phyloP scores from a whole-genome alignment of 2,888 invertebrate species.

The Leptinotarsa rubiginosa region DNA sequence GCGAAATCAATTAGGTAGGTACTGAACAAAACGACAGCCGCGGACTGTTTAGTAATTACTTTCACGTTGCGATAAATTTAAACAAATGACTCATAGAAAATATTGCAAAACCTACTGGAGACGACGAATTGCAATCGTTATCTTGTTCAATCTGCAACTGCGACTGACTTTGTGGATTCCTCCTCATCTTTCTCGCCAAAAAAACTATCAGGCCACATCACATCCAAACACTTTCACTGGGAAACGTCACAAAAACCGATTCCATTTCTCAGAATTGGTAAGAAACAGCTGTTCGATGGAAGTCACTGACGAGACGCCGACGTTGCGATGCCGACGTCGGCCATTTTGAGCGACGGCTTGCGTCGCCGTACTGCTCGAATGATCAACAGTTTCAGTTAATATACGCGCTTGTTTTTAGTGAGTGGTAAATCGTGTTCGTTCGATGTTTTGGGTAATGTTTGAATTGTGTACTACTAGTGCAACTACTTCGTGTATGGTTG shows the following conservation, averaged over 20 bases:
- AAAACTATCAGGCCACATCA: slow-evolving; percentile 37
- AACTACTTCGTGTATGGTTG: slow-evolving; percentile 14
- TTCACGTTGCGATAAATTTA: slow-evolving; percentile 14
- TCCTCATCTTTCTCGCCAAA: slow-evolving; percentile 50
- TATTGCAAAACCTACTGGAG: slow-evolving; percentile 65
- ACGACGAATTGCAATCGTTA: slow-evolving; percentile 68
- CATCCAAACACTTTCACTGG: slow-evolving; percentile 35
- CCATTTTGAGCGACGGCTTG: slow-evolving; percentile 46
- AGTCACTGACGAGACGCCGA: slow-evolving; percentile 36
- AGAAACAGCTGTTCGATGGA: slow-evolving; percentile 55
- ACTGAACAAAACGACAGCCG: not conserved
- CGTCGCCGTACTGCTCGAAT: slow-evolving; percentile 17
- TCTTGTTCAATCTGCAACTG: slow-evolving; percentile 66
- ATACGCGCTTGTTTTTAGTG: not conserved
- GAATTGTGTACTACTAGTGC: slow-evolving; percentile 14
- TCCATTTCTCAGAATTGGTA: slow-evolving; percentile 41
- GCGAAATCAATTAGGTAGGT: not conserved
- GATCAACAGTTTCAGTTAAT: slow-evolving; percentile 18
- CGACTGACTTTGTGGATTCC: slow-evolving; percentile 58
- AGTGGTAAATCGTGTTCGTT: slow-evolving; percentile 12
- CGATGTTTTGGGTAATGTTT: slow-evolving; percentile 11
- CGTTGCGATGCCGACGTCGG: slow-evolving; percentile 51
- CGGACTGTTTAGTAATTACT: slow-evolving; percentile 2
- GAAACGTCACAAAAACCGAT: slow-evolving; percentile 34
- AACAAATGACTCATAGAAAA: slow-evolving; percentile 36